A percentile compares a stretch with the other conserved stretches of the same genome.
Conservation (phyloP, 1,140 invertebrate genomes). For the Stegodyphus dumicola region DNA sequence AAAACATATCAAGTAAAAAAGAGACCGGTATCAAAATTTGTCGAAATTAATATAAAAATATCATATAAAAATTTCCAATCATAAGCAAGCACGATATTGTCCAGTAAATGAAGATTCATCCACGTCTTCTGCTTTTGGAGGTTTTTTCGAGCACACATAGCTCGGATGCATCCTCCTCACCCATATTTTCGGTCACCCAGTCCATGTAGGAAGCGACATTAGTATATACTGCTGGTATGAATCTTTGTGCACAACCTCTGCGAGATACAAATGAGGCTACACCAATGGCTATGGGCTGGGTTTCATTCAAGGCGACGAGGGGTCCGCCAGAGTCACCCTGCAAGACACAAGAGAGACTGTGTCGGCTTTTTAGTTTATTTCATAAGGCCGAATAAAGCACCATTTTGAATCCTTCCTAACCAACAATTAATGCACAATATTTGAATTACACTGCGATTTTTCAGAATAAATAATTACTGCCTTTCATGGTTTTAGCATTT, state of each 20-base stretch:
- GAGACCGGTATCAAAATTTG: too few species aligned
- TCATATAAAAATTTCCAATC: neutral
- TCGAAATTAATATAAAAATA: constrained; percentile 3
- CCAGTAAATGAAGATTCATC: constrained; percentile 13
- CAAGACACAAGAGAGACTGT: neutral
- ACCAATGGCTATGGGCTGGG: constrained; percentile 2
- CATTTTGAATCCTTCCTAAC: too few species aligned
- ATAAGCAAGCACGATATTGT: neutral
- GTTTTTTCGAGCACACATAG: constrained; percentile 20
- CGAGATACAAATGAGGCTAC: constrained; percentile 35
- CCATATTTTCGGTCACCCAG: constrained; percentile 75
- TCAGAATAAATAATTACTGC: too few species aligned
- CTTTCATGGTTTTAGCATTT: too few species aligned
- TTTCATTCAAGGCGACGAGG: neutral
- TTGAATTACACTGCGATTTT: too few species aligned
- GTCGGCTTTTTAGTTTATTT: too few species aligned
- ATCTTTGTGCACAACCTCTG: constrained; percentile 80
- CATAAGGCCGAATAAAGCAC: too few species aligned
- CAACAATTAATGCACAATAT: too few species aligned
- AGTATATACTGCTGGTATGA: constrained; percentile 90
- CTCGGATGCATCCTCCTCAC: constrained; percentile 20
- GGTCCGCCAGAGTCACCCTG: constrained; percentile 63
- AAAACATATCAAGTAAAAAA: too few species aligned
- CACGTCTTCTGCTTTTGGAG: constrained; percentile 21
- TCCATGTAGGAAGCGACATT: constrained; percentile 79